These are phyloP conservation scores for Callipepla squamata DNA, from an alignment of 2,113 vertebrate species.

Conservation along the genomic window DNA sequence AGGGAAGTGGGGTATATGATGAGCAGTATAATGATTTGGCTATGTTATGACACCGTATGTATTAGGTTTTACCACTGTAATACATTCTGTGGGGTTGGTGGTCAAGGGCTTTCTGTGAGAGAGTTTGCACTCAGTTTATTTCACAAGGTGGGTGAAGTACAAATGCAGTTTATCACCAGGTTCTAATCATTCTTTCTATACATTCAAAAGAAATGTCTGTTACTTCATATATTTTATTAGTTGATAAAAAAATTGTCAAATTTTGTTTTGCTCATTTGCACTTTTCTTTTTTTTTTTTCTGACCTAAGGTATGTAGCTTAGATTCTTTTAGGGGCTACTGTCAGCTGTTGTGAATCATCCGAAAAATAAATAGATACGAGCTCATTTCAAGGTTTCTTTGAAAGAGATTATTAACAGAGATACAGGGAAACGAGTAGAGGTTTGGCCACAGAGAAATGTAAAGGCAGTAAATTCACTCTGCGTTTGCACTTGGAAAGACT, in stretches of 20 bases:
- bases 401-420: background rate
- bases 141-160: background rate
- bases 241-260: background rate
- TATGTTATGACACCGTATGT: background rate
- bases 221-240: background rate
- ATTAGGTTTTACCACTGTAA: background rate
- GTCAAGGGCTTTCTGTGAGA: background rate
- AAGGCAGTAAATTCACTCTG: background rate
- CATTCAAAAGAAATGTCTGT: background rate
- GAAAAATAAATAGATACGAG: background rate
- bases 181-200: background rate
- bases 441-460: background rate
- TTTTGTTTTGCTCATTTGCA: background rate
- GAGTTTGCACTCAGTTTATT: background rate
- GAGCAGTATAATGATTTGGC: background rate
- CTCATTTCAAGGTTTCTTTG: background rate
- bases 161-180: background rate
- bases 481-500: background rate
- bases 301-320: background rate
- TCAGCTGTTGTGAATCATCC: background rate
- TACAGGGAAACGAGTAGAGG: background rate
- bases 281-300: constrained; percentile 30
- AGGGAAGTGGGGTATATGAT: background rate
- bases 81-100: background rate
- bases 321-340: background rate